Evolutionary conservation across 2,113 vertebrate species (phyloP).

Genomic region (Lagenorhynchus albirostris): DNA sequence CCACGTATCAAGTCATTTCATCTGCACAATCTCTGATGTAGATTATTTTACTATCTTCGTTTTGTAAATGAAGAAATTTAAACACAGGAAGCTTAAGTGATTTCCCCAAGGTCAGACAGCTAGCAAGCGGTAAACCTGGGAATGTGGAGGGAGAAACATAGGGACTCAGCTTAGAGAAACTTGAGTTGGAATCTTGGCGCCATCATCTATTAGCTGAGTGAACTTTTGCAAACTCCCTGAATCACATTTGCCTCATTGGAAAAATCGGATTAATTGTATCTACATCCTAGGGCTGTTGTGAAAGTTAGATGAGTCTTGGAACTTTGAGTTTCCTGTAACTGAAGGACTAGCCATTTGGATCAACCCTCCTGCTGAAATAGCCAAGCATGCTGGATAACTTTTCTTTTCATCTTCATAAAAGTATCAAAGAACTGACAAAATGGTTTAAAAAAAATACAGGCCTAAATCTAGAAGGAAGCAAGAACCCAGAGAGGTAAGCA

Average conservation of each 20-base stretch:
- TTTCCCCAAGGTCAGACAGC: not conserved
- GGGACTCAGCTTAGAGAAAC: not conserved
- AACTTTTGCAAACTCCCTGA: slow-evolving; percentile 17
- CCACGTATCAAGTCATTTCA: not conserved
- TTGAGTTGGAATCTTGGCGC: not conserved
- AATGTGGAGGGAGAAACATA: not conserved
- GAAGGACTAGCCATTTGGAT: not conserved
- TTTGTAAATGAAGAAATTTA: not conserved
- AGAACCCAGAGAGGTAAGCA: not conserved
- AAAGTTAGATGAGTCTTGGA: not conserved
- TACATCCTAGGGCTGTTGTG: not conserved
- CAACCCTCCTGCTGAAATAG: not conserved
- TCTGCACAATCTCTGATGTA: not conserved
- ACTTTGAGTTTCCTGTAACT: not conserved
- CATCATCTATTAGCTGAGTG: not conserved
- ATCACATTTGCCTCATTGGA: slow-evolving; percentile 27
- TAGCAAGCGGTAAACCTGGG: not conserved
- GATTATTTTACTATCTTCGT: not conserved
- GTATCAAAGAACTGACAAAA: not conserved
- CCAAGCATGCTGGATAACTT: not conserved
- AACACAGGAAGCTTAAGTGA: not conserved
- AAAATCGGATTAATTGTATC: slow-evolving; percentile 20
- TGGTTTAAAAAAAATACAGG: not conserved
- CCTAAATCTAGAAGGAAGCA: not conserved
- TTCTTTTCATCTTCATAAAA: not conserved